phyloP scores from a whole-genome alignment of 2,113 vertebrate species.

The Thomomys bottae region DNA sequence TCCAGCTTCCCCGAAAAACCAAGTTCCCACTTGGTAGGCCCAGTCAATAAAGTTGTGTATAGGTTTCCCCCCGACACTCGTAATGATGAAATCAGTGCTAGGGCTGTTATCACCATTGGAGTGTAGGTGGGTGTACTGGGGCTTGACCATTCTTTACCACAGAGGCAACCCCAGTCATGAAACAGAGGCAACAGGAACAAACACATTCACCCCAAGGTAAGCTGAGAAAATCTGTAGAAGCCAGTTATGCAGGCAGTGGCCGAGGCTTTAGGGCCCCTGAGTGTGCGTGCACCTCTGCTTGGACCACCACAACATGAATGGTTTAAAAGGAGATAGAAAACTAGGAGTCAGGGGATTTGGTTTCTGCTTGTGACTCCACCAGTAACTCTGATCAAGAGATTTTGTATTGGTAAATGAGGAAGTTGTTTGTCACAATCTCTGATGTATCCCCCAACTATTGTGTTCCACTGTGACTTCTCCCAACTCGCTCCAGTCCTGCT shows the following conservation, averaged over 20 bases:
- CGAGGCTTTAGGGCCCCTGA: neutral
- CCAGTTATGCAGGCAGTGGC: neutral
- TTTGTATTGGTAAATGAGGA: neutral
- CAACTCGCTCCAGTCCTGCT: neutral
- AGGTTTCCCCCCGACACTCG: neutral
- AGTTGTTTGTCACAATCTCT: neutral
- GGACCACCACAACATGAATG: neutral
- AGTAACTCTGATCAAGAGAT: neutral
- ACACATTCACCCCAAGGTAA: neutral
- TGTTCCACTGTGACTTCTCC: neutral
- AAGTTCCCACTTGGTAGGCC: neutral
- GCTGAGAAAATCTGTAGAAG: neutral
- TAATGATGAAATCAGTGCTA: neutral
- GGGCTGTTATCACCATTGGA: neutral
- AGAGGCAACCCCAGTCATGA: neutral
- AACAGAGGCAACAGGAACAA: neutral
- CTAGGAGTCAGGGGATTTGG: too few species aligned
- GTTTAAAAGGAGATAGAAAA: neutral
- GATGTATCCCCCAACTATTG: neutral
- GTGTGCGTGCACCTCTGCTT: neutral
- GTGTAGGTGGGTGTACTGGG: neutral
- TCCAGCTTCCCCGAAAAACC: neutral
- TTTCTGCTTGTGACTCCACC: neutral
- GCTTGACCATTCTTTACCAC: neutral
- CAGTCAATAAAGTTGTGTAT: accelerated